Evolutionary conservation across 2,113 vertebrate species (phyloP).

Genomic region (Apodemus sylvaticus): DNA sequence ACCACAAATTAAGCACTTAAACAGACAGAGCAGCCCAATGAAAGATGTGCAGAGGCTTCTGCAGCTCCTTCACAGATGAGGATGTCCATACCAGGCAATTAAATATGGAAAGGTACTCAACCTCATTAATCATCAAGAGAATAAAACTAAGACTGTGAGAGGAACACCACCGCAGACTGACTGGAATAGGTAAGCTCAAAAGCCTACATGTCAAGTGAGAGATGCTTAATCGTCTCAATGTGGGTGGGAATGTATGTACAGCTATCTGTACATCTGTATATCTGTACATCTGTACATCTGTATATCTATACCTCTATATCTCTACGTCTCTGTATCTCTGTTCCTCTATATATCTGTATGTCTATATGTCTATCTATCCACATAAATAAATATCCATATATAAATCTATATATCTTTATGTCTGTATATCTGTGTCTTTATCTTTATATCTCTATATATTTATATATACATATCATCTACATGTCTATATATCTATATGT

Average conservation of each 20-base stretch:
- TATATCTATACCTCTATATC: no score
- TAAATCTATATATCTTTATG: no score
- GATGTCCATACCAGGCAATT: not conserved
- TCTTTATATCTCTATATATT: no score
- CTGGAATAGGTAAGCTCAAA: not conserved
- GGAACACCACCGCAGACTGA: fast-evolving
- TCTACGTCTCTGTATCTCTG: no score
- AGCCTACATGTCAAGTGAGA: fast-evolving
- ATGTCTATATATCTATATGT: no score
- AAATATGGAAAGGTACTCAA: not conserved
- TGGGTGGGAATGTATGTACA: fast-evolving
- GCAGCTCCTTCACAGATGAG: not conserved
- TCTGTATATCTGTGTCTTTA: no score
- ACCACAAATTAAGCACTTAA: not conserved
- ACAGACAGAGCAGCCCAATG: not conserved
- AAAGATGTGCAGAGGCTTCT: not conserved
- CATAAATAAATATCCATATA: no score
- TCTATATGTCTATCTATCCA: no score
- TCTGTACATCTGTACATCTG: no score
- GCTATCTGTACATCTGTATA: no score
- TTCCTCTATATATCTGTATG: no score
- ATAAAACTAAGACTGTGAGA: not conserved
- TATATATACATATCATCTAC: no score
- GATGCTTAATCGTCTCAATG: fast-evolving
- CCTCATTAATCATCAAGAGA: not conserved